Base-by-base conservation (phyloP, 2,113 vertebrate species). In the Festucalex cinctus region DNA sequence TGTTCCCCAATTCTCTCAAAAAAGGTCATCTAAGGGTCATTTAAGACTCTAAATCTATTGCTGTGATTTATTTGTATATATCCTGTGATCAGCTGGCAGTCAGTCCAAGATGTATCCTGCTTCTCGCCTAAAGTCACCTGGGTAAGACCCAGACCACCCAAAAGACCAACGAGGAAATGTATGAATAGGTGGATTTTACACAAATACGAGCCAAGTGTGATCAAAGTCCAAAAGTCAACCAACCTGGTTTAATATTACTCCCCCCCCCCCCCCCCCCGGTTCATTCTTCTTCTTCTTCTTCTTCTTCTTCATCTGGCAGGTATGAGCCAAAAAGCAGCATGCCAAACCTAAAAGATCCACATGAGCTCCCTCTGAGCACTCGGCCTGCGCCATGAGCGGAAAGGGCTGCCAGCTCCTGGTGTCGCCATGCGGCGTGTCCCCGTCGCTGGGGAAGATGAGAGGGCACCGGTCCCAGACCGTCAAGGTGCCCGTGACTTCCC, bases 351-450 rank as follows among this genome's bases (percentile, higher is more conserved):
- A 61, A 61, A 62, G 22, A 43, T 43, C 22, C 16, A 57, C 28
- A 26, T 62, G 60, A 62, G 39, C 37, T 62, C 17, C 37, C 6
- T 62, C 39, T 43, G 37, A 62, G 13, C 37, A 8, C n/a, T 24
- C 20, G 32, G 28, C 28, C 56, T 66, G 62, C 70, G 74, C 75
- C 76, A 93, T 92, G 91, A 92, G 89, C 48, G 91, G 80, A 46
- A 90, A 91, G 76, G 76, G 87, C 14, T 91, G 89, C 65, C 90
- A 92, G 71, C 88, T 92, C 60, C 75, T 91, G 79, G 86, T 91
- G 70, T 91, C 90, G 58, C 87, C 90, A 0, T 86, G 83, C 57
- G 71, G 64, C 16, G 65, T 81, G 36, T 87, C 89, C 68, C 88
- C 87, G 3, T 83, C 90, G 3, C 62, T 89, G 46, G 82, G 83